Percentiles rank a stretch among this genome's conserved stretches.
phyloP scores from a whole-genome alignment of 2,113 vertebrate species.

The Octodon degus region DNA sequence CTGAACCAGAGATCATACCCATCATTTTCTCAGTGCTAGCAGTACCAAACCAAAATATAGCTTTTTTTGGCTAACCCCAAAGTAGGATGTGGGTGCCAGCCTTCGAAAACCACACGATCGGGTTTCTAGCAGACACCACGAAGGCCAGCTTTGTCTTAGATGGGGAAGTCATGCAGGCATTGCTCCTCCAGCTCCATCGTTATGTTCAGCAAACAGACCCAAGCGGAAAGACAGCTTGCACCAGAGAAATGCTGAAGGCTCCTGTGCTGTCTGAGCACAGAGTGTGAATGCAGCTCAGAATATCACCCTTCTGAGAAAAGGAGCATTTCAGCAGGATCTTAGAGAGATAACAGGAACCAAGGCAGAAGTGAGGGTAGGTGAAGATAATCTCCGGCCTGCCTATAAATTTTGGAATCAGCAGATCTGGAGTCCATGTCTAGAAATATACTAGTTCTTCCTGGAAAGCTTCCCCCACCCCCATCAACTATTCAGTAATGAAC shows the following conservation, averaged over 20 bases:
- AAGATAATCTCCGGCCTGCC: background rate
- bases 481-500: background rate
- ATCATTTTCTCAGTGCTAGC: slow-evolving; percentile 88
- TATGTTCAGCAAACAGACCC: slow-evolving; percentile 84
- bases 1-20: slow-evolving; percentile 86
- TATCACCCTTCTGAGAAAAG: background rate
- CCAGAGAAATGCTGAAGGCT: background rate
- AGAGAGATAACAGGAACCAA: background rate
- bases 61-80: slow-evolving; percentile 91
- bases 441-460: background rate
- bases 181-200: slow-evolving; percentile 27
- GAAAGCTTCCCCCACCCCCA: background rate
- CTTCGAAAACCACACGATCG: slow-evolving; percentile 87
- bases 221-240: slow-evolving; percentile 80
- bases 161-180: slow-evolving; percentile 71
- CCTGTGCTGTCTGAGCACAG: background rate
- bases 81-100: slow-evolving; percentile 90
- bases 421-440: background rate
- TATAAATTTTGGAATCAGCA: rapidly evolving
- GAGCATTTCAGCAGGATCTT: background rate
- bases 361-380: background rate
- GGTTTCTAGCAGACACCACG: slow-evolving; percentile 85
- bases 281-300: rapidly evolving
- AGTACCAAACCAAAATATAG: slow-evolving; percentile 87
- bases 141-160: slow-evolving; percentile 80